Base-by-base conservation (phyloP, 2,113 vertebrate species). In the Sorex fumeus region DNA sequence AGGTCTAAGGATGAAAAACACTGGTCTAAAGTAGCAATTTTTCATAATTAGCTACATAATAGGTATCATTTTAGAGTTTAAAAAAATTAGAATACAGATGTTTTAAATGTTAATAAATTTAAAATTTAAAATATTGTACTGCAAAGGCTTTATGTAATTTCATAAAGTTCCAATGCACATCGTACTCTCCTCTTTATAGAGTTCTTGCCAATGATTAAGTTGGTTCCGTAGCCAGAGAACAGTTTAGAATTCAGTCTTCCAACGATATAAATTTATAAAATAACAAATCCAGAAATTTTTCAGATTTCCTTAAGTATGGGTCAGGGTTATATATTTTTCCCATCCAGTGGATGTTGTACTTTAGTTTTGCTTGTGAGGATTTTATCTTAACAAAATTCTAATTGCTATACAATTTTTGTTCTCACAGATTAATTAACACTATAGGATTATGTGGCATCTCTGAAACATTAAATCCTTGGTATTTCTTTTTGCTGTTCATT, bases 51-150 rank as follows among this genome's bases (percentile, higher is more conserved):
- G 74, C 23, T 64, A 40, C 3, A 36, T 50, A 86, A 86, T 2
- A 71, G n/a, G 1, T 85, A 45, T 72, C 36, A 88, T 87, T 88
- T 78, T 43, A 88, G 30, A 72, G 13, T 47, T 60, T 60, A 91
- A 76, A 23, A 71, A 36, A 7, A 18, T 69, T 15, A 32, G 6
- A 50, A 12, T 50, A n/a, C n/a, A 50, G 2, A 69, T 70, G 87
- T 66, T 92, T 93, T 91, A 84, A 87, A 82, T 83, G 47, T 30
- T 34, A 93, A 57, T 71, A 78, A 77, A 47, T 79, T 16, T 57
- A 2, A 82, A 78, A 87, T 82, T 34, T 86, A 76, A 94, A 89
- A 84, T 53, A 80, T 2, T 36, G 28, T 69, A 40, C 47, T 64
- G 2, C 1, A 87, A 87, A 34, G 84, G 10, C 8, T 60, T 91